Evolutionary conservation across 2,797 vertebrate genomes (phyloP), one percentile per base, ranked within the genome.

Genomic region (Myotis vivesi): DNA sequence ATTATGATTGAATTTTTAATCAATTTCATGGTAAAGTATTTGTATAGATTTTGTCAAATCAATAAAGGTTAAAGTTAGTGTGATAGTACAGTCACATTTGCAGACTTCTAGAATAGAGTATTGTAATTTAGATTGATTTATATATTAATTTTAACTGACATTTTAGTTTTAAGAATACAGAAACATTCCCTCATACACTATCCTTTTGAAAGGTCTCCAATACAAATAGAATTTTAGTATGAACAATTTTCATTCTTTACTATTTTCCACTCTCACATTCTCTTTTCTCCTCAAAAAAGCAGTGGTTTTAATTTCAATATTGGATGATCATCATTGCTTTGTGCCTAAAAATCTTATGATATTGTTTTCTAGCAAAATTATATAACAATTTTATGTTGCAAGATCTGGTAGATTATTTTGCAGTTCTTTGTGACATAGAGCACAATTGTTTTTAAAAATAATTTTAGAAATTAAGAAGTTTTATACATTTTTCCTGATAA

Each of bases 1-100:
- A 33, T 85, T 79, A 91, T 44, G 19, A n/a, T 22, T 25, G 8
- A 92, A 87, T 80, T 93, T 95, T 87, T 84, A 84, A 62, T 91
- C 22, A 30, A 71, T 69, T 85, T 88, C 15, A 69, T 28, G 20
- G 6, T 85, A 92, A 87, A 92, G 71, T 89, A 71, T 53, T 69
- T 71, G n/a, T 49, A 76, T 87, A 97, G 44, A 30, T 51, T 13
- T 92, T 77, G n/a, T 57, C 25, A 72, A 73, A 82, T 66, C 17
- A 76, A 82, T 51, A 89, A 75, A 91, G 41, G 10, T 80, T 81
- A 92, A 80, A 20, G 36, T 38, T 2, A 91, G 3, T 55, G 6
- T 44, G 12, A 19, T 72, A 38, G 1, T 69, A 77, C 1, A 38
- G 75, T 51, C 12, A 89, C 6, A 57, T 46, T 72, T 94, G 3